These are phyloP conservation scores for Imbricaverruca yamaguchii DNA, from an alignment of 2,888 invertebrate species.

Conservation along the genomic window DNA sequence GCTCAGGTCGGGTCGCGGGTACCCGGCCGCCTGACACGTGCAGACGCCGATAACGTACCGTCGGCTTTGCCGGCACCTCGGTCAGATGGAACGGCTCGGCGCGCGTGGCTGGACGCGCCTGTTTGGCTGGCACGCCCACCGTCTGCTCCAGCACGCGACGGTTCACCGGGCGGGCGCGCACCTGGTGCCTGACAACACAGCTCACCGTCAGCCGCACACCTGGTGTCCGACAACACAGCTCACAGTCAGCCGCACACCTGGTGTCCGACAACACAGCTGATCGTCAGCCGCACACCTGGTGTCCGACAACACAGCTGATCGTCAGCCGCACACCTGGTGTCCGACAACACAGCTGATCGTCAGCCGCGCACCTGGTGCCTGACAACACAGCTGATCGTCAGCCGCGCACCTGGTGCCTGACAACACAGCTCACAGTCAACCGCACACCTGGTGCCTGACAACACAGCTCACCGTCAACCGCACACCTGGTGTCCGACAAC, in stretches of 20 bases:
- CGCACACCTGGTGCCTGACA: background rate
- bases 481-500: background rate
- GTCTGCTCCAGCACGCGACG: conserved; percentile 10
- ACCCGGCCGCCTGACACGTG: too few species aligned
- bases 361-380: too few species aligned
- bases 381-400: too few species aligned
- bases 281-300: background rate
- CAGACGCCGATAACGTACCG: background rate
- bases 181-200: background rate
- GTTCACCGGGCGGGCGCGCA: conserved; percentile 14
- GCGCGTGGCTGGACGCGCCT: background rate
- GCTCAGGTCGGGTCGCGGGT: too few species aligned
- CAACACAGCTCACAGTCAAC: too few species aligned
- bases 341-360: too few species aligned
- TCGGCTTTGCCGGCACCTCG: background rate
- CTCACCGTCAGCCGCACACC: background rate
- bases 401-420: too few species aligned
- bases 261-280: background rate
- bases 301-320: background rate
- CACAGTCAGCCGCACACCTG: background rate
- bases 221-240: background rate
- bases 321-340: background rate
- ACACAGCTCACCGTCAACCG: background rate
- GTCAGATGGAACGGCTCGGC: conserved; percentile 14
- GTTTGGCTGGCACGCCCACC: conserved; percentile 14